Evolutionary conservation across 2,113 vertebrate genomes (phyloP).

Genomic region (Eolophus roseicapilla): DNA sequence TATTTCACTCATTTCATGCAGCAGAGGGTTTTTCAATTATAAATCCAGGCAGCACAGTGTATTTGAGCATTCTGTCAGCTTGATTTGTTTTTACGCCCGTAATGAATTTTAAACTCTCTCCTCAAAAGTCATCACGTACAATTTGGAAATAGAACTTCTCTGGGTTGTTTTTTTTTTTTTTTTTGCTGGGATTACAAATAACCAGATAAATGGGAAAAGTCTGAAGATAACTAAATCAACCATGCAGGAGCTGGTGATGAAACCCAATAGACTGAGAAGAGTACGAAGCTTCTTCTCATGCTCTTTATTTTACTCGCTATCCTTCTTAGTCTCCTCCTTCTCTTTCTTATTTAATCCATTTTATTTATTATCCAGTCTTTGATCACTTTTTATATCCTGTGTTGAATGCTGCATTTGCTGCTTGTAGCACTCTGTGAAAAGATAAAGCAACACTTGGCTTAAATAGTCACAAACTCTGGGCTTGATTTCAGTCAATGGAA

Average conservation of each 20-base stretch:
- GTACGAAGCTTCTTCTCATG: background rate
- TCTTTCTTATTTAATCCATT: background rate
- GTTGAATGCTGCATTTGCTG: background rate
- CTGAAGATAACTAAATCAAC: background rate
- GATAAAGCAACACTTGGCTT: background rate
- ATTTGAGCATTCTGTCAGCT: constrained; percentile 55
- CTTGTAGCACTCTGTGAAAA: background rate
- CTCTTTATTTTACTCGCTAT: background rate
- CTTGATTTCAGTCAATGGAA: background rate
- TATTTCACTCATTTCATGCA: constrained; percentile 65
- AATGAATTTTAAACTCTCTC: constrained; percentile 62
- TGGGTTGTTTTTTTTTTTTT: background rate
- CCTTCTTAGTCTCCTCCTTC: background rate
- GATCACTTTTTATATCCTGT: background rate
- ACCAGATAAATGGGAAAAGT: background rate
- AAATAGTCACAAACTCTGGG: background rate
- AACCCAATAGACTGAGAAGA: background rate
- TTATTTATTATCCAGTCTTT: background rate
- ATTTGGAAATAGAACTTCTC: constrained; percentile 18
- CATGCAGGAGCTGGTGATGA: background rate
- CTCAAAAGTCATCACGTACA: background rate
- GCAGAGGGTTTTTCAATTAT: constrained; percentile 67
- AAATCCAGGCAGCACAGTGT: constrained; percentile 29
- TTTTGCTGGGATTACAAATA: background rate
- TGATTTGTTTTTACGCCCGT: constrained; percentile 52